Evolutionary conservation across 1,140 invertebrate genomes (phyloP).

Genomic region (Drosophila albomicans): DNA sequence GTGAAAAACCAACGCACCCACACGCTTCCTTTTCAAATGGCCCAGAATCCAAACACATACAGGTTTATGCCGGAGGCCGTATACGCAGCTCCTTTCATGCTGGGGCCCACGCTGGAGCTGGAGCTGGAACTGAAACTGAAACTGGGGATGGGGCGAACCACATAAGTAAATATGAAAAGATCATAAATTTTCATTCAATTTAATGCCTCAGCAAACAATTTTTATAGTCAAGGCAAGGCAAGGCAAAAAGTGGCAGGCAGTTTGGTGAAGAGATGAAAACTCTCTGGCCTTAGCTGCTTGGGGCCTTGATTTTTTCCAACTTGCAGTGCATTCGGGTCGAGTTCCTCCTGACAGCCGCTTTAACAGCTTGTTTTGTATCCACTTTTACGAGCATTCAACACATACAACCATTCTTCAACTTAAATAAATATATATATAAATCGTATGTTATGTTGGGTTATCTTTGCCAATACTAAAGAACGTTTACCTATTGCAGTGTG

Average conservation of each 20-base stretch:
- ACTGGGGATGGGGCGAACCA: constrained; percentile 17
- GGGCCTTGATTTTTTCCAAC: constrained; percentile 7
- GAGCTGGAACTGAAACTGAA: background rate
- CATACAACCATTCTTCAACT: constrained; percentile 39
- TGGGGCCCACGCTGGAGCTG: background rate
- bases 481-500: constrained; percentile 20
- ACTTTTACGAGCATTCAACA: constrained; percentile 46
- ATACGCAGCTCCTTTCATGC: constrained; percentile 55
- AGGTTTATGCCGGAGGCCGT: constrained; percentile 49
- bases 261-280: background rate
- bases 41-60: constrained; percentile 23
- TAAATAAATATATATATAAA: constrained; percentile 7
- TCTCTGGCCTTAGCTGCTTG: background rate
- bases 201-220: constrained; percentile 84
- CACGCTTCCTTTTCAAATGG: background rate
- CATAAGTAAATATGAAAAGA: constrained; percentile 83
- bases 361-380: constrained; percentile 75
- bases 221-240: constrained; percentile 66
- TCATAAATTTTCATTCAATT: constrained; percentile 85
- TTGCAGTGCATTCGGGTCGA: constrained; percentile 31
- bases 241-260: constrained; percentile 66
- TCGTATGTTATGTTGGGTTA: background rate
- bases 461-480: constrained; percentile 44
- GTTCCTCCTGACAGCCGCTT: constrained; percentile 64
- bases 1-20: background rate